Base-by-base conservation (phyloP, 2,797 vertebrate genomes). In the Pseudotriccus pelzelni region DNA sequence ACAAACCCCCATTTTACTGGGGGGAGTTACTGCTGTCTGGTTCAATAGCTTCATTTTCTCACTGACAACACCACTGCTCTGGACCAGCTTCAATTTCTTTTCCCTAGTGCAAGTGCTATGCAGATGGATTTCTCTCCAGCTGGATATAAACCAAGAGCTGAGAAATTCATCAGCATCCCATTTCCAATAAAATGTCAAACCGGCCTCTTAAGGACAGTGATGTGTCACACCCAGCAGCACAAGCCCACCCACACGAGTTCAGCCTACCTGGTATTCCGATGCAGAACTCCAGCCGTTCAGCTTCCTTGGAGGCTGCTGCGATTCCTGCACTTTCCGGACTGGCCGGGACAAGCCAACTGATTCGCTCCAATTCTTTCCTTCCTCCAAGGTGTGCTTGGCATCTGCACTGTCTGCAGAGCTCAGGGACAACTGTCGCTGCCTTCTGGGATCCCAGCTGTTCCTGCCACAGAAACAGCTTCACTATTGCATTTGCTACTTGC, bases 361-460 rank as follows among this genome's bases (percentile, higher is more conserved):
- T 30, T 98, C 98, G 0, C 76, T 53, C 98, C 98, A 98, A 41
- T 93, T 97, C 93, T 98, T 98, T 7, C 98, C 99, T 58, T 98
- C 98, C 78, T 99, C 99, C 2, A 90, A 93, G 78, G 97, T 89
- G 28, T 99, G 98, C 62, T 98, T 99, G 77, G 94, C 97, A 52
- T 99, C 99, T 37, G 97, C 37, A 27, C 97, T 98, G 53, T 99
- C 99, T 20, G 97, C 98, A 15, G 98, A 99, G 97, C 98, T 98
- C 80, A 99, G 87, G 34, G 99, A 99, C 62, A 98, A 97, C 69
- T 98, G 99, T 34, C 98, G 97, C 91, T 98, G 99, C 75, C 98
- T 98, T 75, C 98, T 98, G 84, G 97, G 96, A 87, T 99, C 99
- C 99, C 99, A 99, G 67, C 97, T 98, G 92, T 95, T 98, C 98